Base-by-base conservation (phyloP, 2,888 invertebrate genomes). In the Scelioninae gen. 1 region DNA sequence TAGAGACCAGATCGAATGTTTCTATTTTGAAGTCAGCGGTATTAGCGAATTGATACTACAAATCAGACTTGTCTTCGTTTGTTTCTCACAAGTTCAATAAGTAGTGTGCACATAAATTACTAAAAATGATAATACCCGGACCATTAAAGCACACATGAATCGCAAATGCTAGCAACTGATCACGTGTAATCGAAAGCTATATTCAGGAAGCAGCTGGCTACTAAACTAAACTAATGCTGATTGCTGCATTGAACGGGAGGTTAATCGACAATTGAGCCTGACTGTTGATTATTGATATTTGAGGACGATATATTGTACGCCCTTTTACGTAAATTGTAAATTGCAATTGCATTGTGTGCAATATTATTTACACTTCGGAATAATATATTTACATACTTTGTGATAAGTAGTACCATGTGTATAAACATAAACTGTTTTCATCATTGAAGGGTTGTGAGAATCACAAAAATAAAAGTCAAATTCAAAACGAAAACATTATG, bases 231-330 rank as follows among this genome's bases (percentile, higher is more conserved):
- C 88, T 89, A 87, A 86, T 87, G 87, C 84, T 88, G 87, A 90
- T 90, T 89, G 87, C 84, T 83, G 79, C 79, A 86, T 82, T 79
- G 86, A 83, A 85, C 86, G 76, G 82, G 83, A 84, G 89, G 91
- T 91, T 89, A 91, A 91, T 85, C 86, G 87, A 87, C 91, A 91
- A 90, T 91, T 91, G 89, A 91, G 89, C 91, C 79, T 84, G 58
- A 49, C 74, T 72, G 75, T 86, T 88, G 85, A 85, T 87, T 86
- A 86, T 82, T 85, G 82, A 85, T 87, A 88, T 87, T 83, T 86
- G 84, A 87, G 84, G 60, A 87, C 74, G 83, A 87, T 86, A 86
- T 84, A 55, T 74, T 72, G 45, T 55, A 60, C 80, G 38, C 74
- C 66, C 63, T 66, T 82, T 84, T 77, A 72, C 77, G 77, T 78